phyloP scores from a whole-genome alignment of 2,797 vertebrate species.

The Scolopax rusticola region DNA sequence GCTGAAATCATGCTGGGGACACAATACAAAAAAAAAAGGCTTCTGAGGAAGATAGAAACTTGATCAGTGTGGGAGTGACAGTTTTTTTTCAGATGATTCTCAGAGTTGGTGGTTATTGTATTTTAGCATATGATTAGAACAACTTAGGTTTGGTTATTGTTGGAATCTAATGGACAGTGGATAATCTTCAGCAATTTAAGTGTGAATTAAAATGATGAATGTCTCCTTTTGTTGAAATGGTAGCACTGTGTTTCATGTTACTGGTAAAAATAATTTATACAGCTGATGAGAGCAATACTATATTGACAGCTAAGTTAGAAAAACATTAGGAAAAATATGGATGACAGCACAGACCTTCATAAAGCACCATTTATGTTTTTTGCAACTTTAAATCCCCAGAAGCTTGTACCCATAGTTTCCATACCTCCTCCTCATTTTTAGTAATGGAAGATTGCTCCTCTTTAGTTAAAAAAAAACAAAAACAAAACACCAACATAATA shows the following conservation, averaged over 20 bases:
- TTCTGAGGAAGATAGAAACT: background rate
- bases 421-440: background rate
- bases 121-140: conserved; percentile 43
- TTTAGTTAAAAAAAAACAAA: background rate
- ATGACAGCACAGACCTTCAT: background rate
- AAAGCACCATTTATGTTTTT: background rate
- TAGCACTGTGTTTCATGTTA: background rate
- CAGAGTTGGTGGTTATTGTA: conserved; percentile 7
- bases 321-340: background rate
- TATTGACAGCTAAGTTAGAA: conserved; percentile 1
- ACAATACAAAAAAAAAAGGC: background rate
- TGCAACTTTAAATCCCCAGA: background rate
- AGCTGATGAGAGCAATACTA: background rate
- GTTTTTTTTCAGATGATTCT: background rate
- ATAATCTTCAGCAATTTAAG: conserved; percentile 53
- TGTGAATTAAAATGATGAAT: conserved; percentile 4
- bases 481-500: background rate
- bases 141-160: background rate
- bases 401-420: background rate
- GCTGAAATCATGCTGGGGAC: background rate
- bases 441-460: background rate
- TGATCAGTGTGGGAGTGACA: conserved; percentile 33
- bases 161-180: conserved; percentile 55
- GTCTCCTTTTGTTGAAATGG: conserved; percentile 1
- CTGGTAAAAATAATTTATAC: conserved; percentile 7